Evolutionary conservation across 2,113 vertebrate species (phyloP), one percentile per base, ranked within the genome.

Genomic region (Corvus moneduloides): DNA sequence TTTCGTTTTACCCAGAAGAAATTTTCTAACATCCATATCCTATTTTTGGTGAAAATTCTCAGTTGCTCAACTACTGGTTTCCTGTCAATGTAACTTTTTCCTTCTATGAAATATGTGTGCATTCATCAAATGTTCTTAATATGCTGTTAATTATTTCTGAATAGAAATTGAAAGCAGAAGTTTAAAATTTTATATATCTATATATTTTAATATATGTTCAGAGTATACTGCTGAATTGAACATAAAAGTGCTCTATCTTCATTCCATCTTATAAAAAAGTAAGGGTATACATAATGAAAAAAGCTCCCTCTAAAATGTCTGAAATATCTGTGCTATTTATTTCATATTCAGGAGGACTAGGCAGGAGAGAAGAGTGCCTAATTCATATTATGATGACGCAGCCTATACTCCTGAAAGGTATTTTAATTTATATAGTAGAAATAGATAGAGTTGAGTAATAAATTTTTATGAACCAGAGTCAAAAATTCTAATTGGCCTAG

Each of bases 371-470:
- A 98, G 98, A 97, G 98, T 98, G 97, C 98, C 98, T 97, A 96
- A 97, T 89, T 96, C 97, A 94, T 97, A 97, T 97, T 96, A 96
- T 94, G 98, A 95, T 63, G 97, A 98, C 94, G 98, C 98, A 73
- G 97, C 97, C 41, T 98, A 98, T 94, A 97, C 97, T 86, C 96
- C 98, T 51, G 98, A 98, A 97, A 98, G 98, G 99, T 98, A 98
- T 97, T 97, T 96, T 93, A 73, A 97, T 94, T 83, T 94, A 74
- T 92, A 44, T 81, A 91, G 61, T 95, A 93, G 93, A 96, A 97
- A 59, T 95, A 96, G 87, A 90, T 93, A 78, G 94, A 81, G 33
- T 66, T 73, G 71, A 90, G 24, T 86, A 80, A 69, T 84, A 55
- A 4, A 44, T 87, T 92, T 94, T 84, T 87, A 61, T 74, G 48